Conservation (phyloP, 1,140 invertebrate species). For the Aphelenchoides besseyi region DNA sequence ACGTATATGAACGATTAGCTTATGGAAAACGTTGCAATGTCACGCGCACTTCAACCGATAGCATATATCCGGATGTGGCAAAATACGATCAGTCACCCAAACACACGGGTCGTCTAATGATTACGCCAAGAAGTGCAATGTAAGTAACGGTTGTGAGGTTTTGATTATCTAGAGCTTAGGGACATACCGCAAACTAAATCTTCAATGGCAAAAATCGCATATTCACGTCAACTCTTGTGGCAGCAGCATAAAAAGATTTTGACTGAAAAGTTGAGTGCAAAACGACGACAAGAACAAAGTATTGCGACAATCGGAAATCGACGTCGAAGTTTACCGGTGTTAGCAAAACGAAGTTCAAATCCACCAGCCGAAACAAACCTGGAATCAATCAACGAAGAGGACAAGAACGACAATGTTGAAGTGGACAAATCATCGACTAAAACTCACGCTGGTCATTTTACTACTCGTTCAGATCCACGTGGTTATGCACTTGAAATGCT, state of each 20-base stretch:
- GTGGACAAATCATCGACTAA: slow-evolving; percentile 11
- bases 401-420: slow-evolving; percentile 14
- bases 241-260: slow-evolving; percentile 41
- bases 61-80: not conserved
- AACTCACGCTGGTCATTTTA: slow-evolving; percentile 21
- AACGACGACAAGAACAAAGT: slow-evolving; percentile 24
- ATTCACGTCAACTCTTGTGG: slow-evolving; percentile 48
- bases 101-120: slow-evolving; percentile 22
- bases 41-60: slow-evolving; percentile 13
- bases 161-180: slow-evolving; percentile 1
- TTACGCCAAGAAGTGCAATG: slow-evolving; percentile 33
- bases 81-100: slow-evolving; percentile 13
- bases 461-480: not conserved
- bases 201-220: slow-evolving; percentile 56
- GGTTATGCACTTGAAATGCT: slow-evolving; percentile 10
- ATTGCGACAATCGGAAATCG: not conserved
- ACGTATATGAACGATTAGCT: slow-evolving; percentile 16
- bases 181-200: slow-evolving; percentile 40
- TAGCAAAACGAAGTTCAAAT: not conserved
- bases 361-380: slow-evolving; percentile 10
- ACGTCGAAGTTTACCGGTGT: not conserved
- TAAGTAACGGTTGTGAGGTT: not conserved
- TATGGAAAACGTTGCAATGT: slow-evolving; percentile 21
- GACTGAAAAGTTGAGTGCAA: slow-evolving; percentile 43
- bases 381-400: slow-evolving; percentile 34